Evolutionary conservation across 2,797 vertebrate genomes (phyloP).

Genomic region (Spatula versicolor): DNA sequence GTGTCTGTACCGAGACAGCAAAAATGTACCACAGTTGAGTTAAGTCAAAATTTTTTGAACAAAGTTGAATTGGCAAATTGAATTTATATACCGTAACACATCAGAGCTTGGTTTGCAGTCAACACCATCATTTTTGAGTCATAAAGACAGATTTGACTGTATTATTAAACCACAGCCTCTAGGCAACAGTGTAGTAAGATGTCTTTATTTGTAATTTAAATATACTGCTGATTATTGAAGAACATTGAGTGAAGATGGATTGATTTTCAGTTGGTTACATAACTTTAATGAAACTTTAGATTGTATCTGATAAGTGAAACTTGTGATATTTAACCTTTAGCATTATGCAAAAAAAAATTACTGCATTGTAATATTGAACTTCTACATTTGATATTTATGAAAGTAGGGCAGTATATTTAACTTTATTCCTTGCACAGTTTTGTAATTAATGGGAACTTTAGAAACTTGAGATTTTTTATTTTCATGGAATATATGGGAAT

Average conservation of each 20-base stretch:
- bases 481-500: slow-evolving; percentile 69
- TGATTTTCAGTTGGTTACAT: background rate
- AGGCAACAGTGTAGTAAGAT: background rate
- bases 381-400: background rate
- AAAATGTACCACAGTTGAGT: background rate
- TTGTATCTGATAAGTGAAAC: background rate
- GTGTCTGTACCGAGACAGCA: background rate
- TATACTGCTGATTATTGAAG: background rate
- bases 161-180: background rate
- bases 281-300: background rate
- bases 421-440: background rate
- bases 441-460: background rate
- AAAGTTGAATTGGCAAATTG: background rate
- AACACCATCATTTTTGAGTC: background rate
- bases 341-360: background rate
- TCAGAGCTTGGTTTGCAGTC: background rate
- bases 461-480: background rate
- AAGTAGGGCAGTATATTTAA: background rate
- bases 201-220: background rate
- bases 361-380: background rate
- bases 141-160: background rate
- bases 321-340: background rate
- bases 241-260: fast-evolving
- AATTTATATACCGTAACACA: background rate
- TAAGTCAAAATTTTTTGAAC: background rate